Evolutionary conservation across 2,113 vertebrate species (phyloP).

Genomic region (Platycercus adscitus): DNA sequence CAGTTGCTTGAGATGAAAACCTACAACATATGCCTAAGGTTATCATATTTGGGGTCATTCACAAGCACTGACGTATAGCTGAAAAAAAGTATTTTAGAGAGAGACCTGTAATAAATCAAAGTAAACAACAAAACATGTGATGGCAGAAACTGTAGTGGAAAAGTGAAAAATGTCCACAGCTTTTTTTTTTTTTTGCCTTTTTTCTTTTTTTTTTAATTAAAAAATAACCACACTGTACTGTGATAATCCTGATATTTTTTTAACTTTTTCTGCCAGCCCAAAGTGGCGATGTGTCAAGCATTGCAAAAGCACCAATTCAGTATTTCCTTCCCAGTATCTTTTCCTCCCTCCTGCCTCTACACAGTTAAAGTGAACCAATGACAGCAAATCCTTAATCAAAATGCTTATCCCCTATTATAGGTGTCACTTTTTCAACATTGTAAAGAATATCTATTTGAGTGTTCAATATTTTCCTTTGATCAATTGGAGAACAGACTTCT

Average conservation of each 20-base stretch:
- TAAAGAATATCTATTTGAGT: not conserved
- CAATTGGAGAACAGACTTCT: not conserved
- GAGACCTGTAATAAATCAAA: constrained; percentile 61
- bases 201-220: not conserved
- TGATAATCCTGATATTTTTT: constrained; percentile 31
- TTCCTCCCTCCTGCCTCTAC: not conserved
- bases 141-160: not conserved
- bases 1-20: constrained; percentile 30
- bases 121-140: not conserved
- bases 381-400: not conserved
- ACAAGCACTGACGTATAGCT: constrained; percentile 1
- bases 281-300: constrained; percentile 36
- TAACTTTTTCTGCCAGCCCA: not conserved
- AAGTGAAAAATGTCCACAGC: not conserved
- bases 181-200: not conserved
- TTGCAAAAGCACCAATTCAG: constrained; percentile 30
- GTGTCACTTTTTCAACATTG: not conserved
- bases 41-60: constrained; percentile 61
- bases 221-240: constrained; percentile 27
- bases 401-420: not conserved
- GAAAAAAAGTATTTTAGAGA: not conserved
- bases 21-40: constrained; percentile 36
- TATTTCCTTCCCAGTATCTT: constrained; percentile 48
- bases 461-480: not conserved
- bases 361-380: not conserved